phyloP scores from a whole-genome alignment of 2,888 invertebrate genomes.

The Tuta absoluta region DNA sequence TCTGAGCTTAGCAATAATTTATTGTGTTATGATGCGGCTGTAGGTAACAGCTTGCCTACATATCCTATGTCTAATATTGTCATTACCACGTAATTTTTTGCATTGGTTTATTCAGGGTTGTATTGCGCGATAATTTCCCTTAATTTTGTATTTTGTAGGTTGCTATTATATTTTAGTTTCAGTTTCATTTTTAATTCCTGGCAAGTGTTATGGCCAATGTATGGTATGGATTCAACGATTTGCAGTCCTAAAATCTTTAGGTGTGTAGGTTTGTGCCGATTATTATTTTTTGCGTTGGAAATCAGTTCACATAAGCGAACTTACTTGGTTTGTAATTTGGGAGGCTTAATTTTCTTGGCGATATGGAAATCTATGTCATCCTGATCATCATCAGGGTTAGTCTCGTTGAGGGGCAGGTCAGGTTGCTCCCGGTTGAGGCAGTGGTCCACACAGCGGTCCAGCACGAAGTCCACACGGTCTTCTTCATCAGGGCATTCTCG shows the following conservation, averaged over 20 bases:
- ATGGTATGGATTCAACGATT: no score
- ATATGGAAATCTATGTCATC: conserved; percentile 80
- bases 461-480: conserved; percentile 86
- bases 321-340: conserved; percentile 53
- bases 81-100: not conserved
- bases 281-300: not conserved
- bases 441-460: conserved; percentile 87
- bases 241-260: no score
- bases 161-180: not conserved
- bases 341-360: conserved; percentile 71
- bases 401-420: conserved; percentile 46
- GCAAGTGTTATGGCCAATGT: no score
- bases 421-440: conserved; percentile 77
- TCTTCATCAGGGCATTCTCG: conserved; percentile 89
- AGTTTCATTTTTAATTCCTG: no score
- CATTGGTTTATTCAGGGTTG: not conserved
- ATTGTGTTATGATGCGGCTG: not conserved
- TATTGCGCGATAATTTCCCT: not conserved
- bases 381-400: conserved; percentile 73
- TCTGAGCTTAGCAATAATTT: conserved; percentile 1
- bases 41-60: not conserved
- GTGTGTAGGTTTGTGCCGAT: not conserved
- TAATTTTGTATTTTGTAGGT: not conserved
- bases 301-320: not conserved
- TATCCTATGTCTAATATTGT: conserved; percentile 1